A percentile compares a stretch with the other conserved stretches of the same genome.
phyloP scores from a whole-genome alignment of 2,797 vertebrate species.

The Lophotriccus pileatus region DNA sequence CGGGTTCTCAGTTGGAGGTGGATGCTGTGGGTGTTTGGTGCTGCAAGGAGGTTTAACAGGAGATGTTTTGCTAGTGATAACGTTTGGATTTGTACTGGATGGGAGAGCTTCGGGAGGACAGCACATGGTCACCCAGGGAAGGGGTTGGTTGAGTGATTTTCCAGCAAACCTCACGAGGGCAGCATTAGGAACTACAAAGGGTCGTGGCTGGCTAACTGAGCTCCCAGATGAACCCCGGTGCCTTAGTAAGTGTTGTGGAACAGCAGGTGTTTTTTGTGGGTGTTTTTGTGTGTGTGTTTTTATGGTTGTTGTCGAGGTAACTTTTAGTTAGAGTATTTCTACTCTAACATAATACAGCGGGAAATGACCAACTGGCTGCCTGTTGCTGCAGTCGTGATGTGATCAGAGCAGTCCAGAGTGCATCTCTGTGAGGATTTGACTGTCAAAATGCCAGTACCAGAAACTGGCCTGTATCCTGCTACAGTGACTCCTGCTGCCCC shows the following conservation, averaged over 20 bases:
- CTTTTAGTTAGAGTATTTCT: neutral
- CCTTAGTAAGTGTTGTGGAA: neutral
- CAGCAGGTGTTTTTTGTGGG: neutral
- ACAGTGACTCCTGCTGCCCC: neutral
- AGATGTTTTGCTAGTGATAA: rapidly evolving
- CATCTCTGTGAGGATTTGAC: neutral
- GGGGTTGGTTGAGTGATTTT: neutral
- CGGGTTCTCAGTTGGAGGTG: neutral
- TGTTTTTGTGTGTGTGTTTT: too few species aligned
- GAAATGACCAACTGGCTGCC: neutral
- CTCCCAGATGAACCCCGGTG: neutral
- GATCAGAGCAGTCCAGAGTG: neutral
- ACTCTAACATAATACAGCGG: neutral
- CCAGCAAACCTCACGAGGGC: slow-evolving; percentile 49
- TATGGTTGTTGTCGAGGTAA: neutral
- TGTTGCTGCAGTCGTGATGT: neutral
- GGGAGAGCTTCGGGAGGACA: neutral
- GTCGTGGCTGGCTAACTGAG: neutral
- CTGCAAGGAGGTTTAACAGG: rapidly evolving
- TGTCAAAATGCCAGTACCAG: neutral
- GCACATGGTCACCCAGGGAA: neutral
- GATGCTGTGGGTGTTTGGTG: neutral
- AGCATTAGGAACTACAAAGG: neutral
- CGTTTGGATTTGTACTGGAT: neutral
- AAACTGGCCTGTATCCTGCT: neutral